Evolutionary conservation across 2,888 invertebrate genomes (phyloP), one percentile per base, ranked within the genome.

Genomic region (Hypolimnas misippus): DNA sequence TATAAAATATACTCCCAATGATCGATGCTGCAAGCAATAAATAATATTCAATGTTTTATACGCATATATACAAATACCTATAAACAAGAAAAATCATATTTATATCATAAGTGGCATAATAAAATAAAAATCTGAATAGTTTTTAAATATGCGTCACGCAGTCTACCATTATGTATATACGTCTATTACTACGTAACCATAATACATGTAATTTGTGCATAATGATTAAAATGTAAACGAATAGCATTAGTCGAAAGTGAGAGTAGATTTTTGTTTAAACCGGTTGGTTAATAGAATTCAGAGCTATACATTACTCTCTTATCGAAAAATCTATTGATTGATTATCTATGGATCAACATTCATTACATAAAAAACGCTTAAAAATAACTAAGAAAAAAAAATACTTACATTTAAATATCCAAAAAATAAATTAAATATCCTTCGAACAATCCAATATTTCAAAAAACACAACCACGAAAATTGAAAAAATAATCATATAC

Each of bases 371-470:
- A 49, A 42, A 42, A 4, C 1, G 17, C 7, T 16, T n/a, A 14
- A 16, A 25, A 49, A 19, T 25, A 49, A 29, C 25, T 8, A 25
- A 2, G 3, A 57, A 42, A 53, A 57, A 67, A 70, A 66, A 57
- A 25, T 49, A 68, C 70, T 58, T 53, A 62, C 58, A 59, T 38
- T 38, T 17, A 52, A 57, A 21, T 35, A 10, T 16, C 19, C 29
- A 57, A 33, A 55, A 62, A 59, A 21, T n/a, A 33, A n/a, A 16
- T 17, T 25, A 61, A 65, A 49, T 46, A 56, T 53, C 56, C 59
- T 49, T 56, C 51, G 21, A 46, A 52, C 52, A 49, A n/a, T 62
- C 62, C 33, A 35, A 38, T 38, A 61, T 56, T 44, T 44, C 42
- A 35, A 42, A n/a, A 21, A 63, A 46, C 52, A 56, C 29, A 59